Evolutionary conservation across 2,888 invertebrate genomes (phyloP).

Genomic region (Boloria euphrosyne): DNA sequence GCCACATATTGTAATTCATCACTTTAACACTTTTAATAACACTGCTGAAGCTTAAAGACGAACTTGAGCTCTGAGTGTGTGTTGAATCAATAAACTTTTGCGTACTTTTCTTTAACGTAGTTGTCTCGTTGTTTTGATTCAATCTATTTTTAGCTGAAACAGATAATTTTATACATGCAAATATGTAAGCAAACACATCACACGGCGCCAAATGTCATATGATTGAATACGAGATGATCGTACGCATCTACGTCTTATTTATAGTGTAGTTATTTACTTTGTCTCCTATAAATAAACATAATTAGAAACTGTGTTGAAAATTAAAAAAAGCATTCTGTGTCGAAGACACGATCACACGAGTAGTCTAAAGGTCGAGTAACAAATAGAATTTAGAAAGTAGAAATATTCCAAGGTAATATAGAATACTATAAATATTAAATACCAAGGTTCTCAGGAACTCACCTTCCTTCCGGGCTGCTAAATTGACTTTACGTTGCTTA

Average conservation of each 20-base stretch:
- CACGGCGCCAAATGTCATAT: constrained; percentile 77
- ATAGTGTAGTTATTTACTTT: constrained; percentile 33
- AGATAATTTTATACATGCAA: constrained; percentile 55
- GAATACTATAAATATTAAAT: constrained; percentile 8
- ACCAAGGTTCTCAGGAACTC: constrained; percentile 46
- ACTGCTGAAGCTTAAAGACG: constrained; percentile 22
- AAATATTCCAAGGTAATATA: constrained; percentile 56
- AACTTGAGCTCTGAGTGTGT: constrained; percentile 46
- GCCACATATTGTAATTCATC: constrained; percentile 69
- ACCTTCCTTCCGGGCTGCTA: constrained; percentile 59
- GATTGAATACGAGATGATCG: constrained; percentile 52
- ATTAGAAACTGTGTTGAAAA: not conserved
- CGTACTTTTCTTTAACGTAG: constrained; percentile 53
- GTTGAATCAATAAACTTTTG: constrained; percentile 53
- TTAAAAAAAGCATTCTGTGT: not conserved
- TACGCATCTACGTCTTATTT: constrained; percentile 28
- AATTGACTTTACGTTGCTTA: constrained; percentile 67
- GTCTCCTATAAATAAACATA: constrained; percentile 13
- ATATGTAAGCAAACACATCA: constrained; percentile 53
- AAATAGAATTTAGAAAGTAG: constrained; percentile 39
- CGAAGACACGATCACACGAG: not conserved
- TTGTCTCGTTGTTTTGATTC: constrained; percentile 69
- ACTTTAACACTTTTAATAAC: constrained; percentile 44
- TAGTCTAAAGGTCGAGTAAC: not conserved
- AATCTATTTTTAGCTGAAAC: constrained; percentile 76